phyloP scores from a whole-genome alignment of 2,113 vertebrate genomes.

The Myiagra hebetior region DNA sequence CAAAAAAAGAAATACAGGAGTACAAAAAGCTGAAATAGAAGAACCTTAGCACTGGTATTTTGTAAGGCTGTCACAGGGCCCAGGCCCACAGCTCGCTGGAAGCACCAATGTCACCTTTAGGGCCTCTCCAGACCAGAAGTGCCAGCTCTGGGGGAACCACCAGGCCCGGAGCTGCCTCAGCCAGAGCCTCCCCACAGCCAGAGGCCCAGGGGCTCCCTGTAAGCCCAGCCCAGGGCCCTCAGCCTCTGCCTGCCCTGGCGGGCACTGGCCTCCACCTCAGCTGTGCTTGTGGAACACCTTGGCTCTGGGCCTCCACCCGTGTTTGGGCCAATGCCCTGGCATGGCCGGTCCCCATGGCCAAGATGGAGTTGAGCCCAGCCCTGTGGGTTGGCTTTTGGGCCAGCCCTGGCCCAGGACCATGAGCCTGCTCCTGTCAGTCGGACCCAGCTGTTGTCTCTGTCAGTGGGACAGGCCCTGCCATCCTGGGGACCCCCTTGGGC shows the following conservation, averaged over 20 bases:
- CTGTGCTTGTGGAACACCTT: neutral
- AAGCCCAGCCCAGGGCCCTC: neutral
- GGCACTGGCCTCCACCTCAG: neutral
- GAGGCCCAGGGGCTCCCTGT: fast-evolving
- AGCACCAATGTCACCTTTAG: fast-evolving
- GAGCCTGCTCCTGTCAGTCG: fast-evolving
- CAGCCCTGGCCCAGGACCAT: neutral
- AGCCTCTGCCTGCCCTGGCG: neutral
- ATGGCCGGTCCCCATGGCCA: fast-evolving
- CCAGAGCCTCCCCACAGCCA: fast-evolving
- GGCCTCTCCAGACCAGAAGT: fast-evolving
- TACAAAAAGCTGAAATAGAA: neutral
- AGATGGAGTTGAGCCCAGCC: neutral
- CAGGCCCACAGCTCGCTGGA: neutral
- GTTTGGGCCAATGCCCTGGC: neutral
- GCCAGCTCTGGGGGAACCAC: fast-evolving
- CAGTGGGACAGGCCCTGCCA: fast-evolving
- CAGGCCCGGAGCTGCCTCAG: fast-evolving
- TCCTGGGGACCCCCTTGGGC: too few relatives aligned
- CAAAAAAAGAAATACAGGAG: neutral
- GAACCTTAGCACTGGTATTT: neutral
- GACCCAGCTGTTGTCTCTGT: neutral
- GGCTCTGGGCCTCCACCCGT: neutral
- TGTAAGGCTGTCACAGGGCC: neutral
- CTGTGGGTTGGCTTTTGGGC: neutral